Percentiles rank a stretch among this genome's conserved stretches.
Evolutionary conservation across 92 coral and sea anemone genomes (phyloP).

Genomic region (Porites lobata): DNA sequence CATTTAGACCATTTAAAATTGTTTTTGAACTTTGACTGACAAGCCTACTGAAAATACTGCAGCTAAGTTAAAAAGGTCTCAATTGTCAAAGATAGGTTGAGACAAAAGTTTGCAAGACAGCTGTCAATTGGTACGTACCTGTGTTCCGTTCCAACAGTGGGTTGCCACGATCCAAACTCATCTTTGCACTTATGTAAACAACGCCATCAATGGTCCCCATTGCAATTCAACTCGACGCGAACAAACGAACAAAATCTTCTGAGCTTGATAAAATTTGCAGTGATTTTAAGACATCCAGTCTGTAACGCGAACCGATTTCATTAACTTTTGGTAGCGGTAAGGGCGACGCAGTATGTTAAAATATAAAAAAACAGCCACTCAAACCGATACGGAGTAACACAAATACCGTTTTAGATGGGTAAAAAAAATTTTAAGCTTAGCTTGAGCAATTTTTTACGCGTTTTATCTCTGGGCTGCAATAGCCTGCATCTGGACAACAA

Average conservation of each 20-base stretch:
- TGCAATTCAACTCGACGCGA: not conserved
- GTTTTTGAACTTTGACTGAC: no score
- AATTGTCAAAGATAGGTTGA: not conserved
- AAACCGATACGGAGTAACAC: not conserved
- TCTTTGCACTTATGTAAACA: conserved; percentile 2
- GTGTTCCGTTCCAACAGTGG: not conserved
- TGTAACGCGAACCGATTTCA: not conserved
- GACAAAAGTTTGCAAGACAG: not conserved
- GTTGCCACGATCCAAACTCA: not conserved
- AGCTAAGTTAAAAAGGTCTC: not conserved
- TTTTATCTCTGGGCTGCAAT: no score
- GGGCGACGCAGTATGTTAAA: not conserved
- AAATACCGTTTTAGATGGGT: not conserved
- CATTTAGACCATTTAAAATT: no score
- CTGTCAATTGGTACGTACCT: not conserved
- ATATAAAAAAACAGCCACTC: not conserved
- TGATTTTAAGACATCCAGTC: no score
- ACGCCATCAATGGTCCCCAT: not conserved
- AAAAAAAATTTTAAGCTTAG: no score
- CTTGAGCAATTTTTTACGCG: no score
- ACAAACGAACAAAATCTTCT: not conserved
- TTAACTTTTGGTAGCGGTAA: no score
- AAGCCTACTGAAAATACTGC: no score
- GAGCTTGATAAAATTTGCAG: no score
- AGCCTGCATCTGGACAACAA: not conserved